Conservation (phyloP, 2,113 vertebrate species). For the Gyps fulvus region DNA sequence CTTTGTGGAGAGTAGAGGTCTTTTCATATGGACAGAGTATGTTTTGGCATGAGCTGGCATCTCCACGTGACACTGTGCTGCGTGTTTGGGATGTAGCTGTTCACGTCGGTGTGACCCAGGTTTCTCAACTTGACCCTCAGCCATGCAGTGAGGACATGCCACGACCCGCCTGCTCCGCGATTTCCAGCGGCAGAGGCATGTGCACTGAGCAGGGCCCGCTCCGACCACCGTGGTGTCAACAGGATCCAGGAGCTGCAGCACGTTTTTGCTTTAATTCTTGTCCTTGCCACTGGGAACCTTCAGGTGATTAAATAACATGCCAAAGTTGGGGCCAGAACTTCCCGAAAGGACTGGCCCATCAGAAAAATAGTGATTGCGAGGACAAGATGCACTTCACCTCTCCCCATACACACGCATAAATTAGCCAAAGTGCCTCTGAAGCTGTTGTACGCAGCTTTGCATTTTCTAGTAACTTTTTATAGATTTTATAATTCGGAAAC, state of each 20-base stretch:
- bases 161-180: background rate
- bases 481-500: background rate
- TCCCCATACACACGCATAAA: background rate
- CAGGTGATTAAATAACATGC: background rate
- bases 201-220: background rate
- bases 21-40: background rate
- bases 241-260: background rate
- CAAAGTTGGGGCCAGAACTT: background rate
- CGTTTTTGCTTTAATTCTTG: background rate
- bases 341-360: background rate
- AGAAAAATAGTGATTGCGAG: background rate
- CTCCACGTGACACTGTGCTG: background rate
- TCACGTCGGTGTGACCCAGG: background rate
- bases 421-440: background rate
- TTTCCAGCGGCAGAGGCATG: background rate
- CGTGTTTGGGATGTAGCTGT: background rate
- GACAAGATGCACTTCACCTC: background rate
- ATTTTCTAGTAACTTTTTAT: background rate
- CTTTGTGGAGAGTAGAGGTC: background rate
- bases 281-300: background rate
- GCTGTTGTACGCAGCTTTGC: background rate
- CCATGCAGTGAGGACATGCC: background rate
- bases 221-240: background rate
- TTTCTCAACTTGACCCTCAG: background rate
- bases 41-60: background rate